Percentiles rank a stretch among this genome's conserved stretches.
Conservation (phyloP, 2,797 vertebrate species). For the Caiman crocodilus region DNA sequence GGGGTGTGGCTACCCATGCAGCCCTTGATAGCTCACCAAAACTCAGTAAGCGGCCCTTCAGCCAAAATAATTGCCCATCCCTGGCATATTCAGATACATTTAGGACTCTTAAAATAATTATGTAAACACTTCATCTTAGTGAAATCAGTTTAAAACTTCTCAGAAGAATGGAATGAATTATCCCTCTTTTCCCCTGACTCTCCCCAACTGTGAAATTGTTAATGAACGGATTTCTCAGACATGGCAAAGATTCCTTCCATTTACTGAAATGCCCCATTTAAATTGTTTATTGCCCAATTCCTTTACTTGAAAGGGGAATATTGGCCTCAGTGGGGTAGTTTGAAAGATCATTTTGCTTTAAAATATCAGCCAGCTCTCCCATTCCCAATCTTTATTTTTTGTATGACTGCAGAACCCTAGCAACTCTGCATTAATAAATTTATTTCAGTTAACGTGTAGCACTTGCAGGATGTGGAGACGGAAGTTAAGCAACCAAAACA, state of each 20-base stretch:
- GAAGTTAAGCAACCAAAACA: background rate
- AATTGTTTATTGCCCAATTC: background rate
- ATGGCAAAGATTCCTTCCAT: background rate
- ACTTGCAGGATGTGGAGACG: accelerated
- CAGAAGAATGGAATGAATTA: background rate
- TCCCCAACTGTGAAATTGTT: background rate
- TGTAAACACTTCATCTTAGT: background rate
- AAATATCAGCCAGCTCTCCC: background rate
- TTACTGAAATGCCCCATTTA: background rate
- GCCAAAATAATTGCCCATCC: too few species aligned
- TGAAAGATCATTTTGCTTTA: background rate
- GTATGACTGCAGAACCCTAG: background rate
- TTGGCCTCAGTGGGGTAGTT: background rate
- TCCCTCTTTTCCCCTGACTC: background rate
- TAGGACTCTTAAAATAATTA: too few species aligned
- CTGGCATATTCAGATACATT: too few species aligned
- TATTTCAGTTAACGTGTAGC: background rate
- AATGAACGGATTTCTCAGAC: background rate
- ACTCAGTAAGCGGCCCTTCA: too few species aligned
- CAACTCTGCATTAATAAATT: background rate
- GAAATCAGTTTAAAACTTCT: background rate
- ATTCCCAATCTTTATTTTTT: background rate
- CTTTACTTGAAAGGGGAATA: background rate
- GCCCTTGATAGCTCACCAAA: too few species aligned
- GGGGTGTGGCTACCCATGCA: too few species aligned